Percentiles rank a stretch among this genome's conserved stretches.
phyloP scores from a whole-genome alignment of 1,140 invertebrate species.

The Zaprionus tsacasi region DNA sequence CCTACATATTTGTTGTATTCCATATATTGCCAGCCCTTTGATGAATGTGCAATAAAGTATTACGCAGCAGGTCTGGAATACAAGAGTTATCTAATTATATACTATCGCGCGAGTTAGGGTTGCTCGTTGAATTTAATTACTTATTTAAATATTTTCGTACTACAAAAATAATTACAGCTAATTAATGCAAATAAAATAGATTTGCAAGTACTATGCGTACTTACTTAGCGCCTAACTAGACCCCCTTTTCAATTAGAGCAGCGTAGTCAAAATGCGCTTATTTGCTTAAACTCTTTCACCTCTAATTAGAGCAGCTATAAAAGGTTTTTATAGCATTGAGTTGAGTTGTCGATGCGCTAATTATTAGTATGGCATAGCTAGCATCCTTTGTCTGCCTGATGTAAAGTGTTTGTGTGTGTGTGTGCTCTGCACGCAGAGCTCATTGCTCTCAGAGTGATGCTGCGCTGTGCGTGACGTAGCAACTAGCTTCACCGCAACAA shows the following conservation, averaged over 20 bases:
- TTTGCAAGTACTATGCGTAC: background rate
- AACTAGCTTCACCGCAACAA: background rate
- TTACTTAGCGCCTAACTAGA: slow-evolving; percentile 1
- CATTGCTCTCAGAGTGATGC: background rate
- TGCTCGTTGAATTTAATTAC: background rate
- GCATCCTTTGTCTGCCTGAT: slow-evolving; percentile 4
- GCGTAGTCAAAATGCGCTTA: background rate
- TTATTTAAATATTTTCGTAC: slow-evolving; percentile 1
- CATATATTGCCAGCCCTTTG: slow-evolving; percentile 12
- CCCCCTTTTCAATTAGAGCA: slow-evolving; percentile 1
- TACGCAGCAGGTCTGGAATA: background rate
- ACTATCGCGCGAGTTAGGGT: background rate
- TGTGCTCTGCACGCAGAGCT: background rate
- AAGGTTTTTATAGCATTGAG: background rate
- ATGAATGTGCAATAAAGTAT: slow-evolving; percentile 4
- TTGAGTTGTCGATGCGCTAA: background rate
- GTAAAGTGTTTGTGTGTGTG: background rate
- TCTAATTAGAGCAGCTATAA: slow-evolving; percentile 6
- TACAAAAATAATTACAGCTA: background rate
- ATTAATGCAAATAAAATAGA: background rate
- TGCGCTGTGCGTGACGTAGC: slow-evolving; percentile 21
- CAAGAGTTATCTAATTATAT: background rate
- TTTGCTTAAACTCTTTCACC: slow-evolving; percentile 2
- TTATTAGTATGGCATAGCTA: background rate
- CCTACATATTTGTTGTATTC: background rate